Evolutionary conservation across 2,888 invertebrate genomes (phyloP), one percentile per base, ranked within the genome.

Genomic region (Noctua comes): DNA sequence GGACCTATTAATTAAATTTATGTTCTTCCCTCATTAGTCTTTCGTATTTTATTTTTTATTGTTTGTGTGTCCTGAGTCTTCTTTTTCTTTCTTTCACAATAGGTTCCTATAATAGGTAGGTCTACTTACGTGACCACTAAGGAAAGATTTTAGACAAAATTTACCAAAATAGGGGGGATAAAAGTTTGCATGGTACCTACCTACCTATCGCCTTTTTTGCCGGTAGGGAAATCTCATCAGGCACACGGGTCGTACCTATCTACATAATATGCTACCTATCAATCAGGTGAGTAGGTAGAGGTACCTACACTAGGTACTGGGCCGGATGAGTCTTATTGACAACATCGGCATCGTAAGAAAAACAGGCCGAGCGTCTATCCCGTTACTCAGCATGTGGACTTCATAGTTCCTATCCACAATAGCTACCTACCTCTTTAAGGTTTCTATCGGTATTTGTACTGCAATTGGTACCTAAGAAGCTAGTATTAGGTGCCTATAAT

Each of bases 291-390:
- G 54, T n/a, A 66, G 31, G 11, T 64, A 64, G 64, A 64, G 64
- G 2, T 40, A 21, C 8, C 0, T 36, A 21, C 16, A 27, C 16
- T 10, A 59, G 40, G 40, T 80, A 65, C 54, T 73, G 8, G 64
- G 82, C 82, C 82, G 82, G 81, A 73, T 73, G 54, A 27, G 10
- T 54, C 65, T 54, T 36, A 73, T 16, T 43, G 81, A 80, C 64
- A 81, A 16, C 21, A 10, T 43, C 16, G 13, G 10, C 21, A 10
- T 43, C 16, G 13, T 65, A 21, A 81, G 27, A 79, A 79, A 81
- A 81, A 81, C 64, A 65, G 11, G 73, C 46, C 73, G 16, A 11
- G 36, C 74, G 54, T 40, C 24, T 57, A 36, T 79, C 36, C 78
- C 78, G 78, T 79, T 79, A 79, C 21, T 27, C 43, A 46, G 16